Evolutionary conservation across 2,797 vertebrate species (phyloP).

Genomic region (Catamblyrhynchus diadema): DNA sequence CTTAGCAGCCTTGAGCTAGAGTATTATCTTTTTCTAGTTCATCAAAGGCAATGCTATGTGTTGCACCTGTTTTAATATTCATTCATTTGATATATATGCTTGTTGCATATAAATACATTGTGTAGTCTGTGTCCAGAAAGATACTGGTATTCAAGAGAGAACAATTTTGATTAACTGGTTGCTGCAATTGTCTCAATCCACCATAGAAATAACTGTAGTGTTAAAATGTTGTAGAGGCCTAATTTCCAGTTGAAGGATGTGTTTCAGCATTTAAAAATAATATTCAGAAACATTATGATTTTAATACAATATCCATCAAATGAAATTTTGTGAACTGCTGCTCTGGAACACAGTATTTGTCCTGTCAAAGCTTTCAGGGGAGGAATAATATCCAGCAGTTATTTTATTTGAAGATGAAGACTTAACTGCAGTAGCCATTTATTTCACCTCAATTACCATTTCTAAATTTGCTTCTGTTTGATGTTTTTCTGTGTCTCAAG

Average conservation of each 20-base stretch:
- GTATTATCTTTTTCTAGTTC: neutral
- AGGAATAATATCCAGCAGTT: neutral
- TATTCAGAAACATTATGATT: neutral
- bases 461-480: neutral
- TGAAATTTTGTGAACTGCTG: neutral
- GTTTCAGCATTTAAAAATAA: neutral
- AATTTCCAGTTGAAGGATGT: neutral
- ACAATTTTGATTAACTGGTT: neutral
- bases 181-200: neutral
- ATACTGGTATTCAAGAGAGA: neutral
- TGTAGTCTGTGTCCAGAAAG: neutral
- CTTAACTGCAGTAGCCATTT: neutral
- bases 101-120: neutral
- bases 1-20: neutral
- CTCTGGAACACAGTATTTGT: neutral
- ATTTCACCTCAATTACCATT: neutral
- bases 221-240: neutral
- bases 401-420: neutral
- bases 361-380: neutral
- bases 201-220: neutral
- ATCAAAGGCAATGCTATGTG: neutral
- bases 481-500: neutral
- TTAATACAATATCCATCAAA: neutral
- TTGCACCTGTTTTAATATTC: neutral
- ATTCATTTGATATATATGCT: neutral